A percentile compares a stretch with the other conserved stretches of the same genome.
These are phyloP conservation scores for Eulithis testata DNA, from an alignment of 2,888 invertebrate genomes.

Conservation along the genomic window DNA sequence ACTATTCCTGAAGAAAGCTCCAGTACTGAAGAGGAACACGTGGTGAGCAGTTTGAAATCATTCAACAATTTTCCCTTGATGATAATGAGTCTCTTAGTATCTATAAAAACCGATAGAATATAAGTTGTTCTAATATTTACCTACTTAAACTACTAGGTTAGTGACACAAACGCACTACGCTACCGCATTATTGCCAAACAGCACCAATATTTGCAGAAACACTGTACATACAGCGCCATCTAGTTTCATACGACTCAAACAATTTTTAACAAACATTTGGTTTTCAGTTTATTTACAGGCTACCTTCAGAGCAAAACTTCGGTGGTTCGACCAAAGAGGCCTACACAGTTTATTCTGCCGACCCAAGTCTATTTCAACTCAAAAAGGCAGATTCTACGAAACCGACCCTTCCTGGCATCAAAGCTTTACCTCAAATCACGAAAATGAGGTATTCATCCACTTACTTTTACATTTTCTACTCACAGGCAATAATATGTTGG, in stretches of 20 bases:
- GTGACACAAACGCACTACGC: too few relatives aligned
- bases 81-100: too few relatives aligned
- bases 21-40: constrained; percentile 96
- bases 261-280: background rate
- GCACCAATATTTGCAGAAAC: too few relatives aligned
- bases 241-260: too few relatives aligned
- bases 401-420: constrained; percentile 71
- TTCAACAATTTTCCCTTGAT: too few relatives aligned
- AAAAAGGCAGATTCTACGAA: constrained; percentile 66
- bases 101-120: too few relatives aligned
- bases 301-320: constrained; percentile 90
- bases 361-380: constrained; percentile 90
- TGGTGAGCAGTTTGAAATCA: constrained; percentile 78
- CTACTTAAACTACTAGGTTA: too few relatives aligned
- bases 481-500: too few relatives aligned
- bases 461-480: background rate
- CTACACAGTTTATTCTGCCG: constrained; percentile 91
- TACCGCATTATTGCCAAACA: too few relatives aligned
- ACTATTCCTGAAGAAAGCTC: constrained; percentile 97
- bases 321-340: constrained; percentile 90
- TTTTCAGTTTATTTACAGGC: constrained; percentile 89
- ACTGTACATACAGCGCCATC: too few relatives aligned
- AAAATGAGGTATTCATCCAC: constrained; percentile 73
- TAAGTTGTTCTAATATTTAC: too few relatives aligned
- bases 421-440: constrained; percentile 82